Base-by-base conservation (phyloP, 2,888 invertebrate genomes). In the Zhengitettix transpicula region DNA sequence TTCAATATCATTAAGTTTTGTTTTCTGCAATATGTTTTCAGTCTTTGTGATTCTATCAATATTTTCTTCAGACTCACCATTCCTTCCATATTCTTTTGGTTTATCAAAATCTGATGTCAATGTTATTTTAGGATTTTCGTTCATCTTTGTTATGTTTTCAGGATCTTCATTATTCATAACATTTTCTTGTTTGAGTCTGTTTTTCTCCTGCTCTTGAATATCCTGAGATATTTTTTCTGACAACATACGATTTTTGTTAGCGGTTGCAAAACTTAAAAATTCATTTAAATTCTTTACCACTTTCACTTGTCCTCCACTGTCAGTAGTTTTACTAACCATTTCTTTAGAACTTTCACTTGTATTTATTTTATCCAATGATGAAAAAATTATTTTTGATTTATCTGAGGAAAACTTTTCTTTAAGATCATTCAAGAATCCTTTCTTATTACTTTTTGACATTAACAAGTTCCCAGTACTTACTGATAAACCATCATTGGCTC, bases 231-330 rank as follows among this genome's bases (percentile, higher is more conserved):
- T 56, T 53, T 59, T 59, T 2, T 61, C 62, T 58, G 59, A 58
- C 53, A 56, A 52, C 9, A 59, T 53, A 40, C 56, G 78, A 67
- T 72, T 80, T 71, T 84, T 85, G 69, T 81, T 84, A 1, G 80
- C 76, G 2, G 83, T 78, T 1, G 88, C 82, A 68, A 90, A 85
- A 68, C 84, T 89, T 0, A 89, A 76, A 70, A 91, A 90, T 73
- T 91, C 90, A 68, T 89, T 89, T 47, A 91, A 76, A 72, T 90
- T 90, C 72, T 85, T 89, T 3, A 91, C 87, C 11, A 81, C 74
- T 58, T 77, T 75, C 1, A 71, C 71, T 28, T 28, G 28, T 28
- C 28, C 28, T 28, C 28, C 28, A 56, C 69, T 70, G 53, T 62
- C 68, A 66, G 56, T 58, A 74, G 70, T 69, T 78, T 65, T 74